Base-by-base conservation (phyloP, 92 coral and sea anemone species). In the Phenganax subtilis region DNA sequence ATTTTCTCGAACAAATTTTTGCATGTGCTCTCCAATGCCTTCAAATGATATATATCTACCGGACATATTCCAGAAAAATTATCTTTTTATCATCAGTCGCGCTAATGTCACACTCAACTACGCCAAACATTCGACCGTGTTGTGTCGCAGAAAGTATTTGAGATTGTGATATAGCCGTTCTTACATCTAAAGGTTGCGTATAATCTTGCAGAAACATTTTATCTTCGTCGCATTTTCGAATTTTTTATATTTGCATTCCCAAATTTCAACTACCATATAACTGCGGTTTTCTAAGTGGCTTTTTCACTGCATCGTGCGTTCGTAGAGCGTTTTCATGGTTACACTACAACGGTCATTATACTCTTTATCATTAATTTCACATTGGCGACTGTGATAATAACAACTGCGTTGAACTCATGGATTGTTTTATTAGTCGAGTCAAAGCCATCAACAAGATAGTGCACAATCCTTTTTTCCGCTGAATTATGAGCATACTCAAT, bases 61-160 rank as follows among this genome's bases (percentile, higher is more conserved):
- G 63, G 63, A 17, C 63, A 58, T 17, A 58, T 58, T 58, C 16
- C 63, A 11, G 63, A 10, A 31, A 87, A 75, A 0, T 55, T 55
- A 25, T 72, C 80, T 85, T 85, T 14, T 72, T 37, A 52, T 20
- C 25, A 20, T 20, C 85, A 2, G 85, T 87, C 20, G 85, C 87
- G 3, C 56, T 60, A 25, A 85, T 85, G 44, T 88, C 89, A 54
- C 91, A 88, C 53, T 83, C 81, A 12, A 89, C 77, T 0, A 86
- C 84, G 8, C 88, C 90, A 81, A 88, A 88, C 71, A 88, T 51
- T 12, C 47, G 44, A 2, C 60, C 81, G 17, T 54, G 27, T 25
- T 52, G 15, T 15, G 85, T 61, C 3, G 67, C 84, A 4, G 72
- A 15, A 6, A 88, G 54, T 61, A 88, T 88, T 54, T 88, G 80